A percentile compares a stretch with the other conserved stretches of the same genome.
Conservation (phyloP, 2,797 vertebrate species). For the Enteromius mattozi region DNA sequence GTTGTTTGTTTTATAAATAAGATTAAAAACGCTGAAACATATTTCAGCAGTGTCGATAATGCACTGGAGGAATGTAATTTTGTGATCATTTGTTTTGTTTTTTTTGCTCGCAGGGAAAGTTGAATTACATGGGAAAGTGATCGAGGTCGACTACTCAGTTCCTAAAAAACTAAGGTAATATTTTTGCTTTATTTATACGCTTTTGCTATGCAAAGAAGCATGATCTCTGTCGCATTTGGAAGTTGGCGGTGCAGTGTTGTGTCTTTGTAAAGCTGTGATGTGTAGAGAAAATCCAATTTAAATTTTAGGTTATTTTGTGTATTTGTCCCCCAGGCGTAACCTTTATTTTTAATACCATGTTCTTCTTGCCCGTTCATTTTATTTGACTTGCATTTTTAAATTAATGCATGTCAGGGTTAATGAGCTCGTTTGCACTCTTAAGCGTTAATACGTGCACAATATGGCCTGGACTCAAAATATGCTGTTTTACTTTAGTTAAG, state of each 20-base stretch:
- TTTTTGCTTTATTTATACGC: slow-evolving; percentile 27
- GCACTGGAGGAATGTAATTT: neutral
- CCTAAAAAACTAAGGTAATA: slow-evolving; percentile 95
- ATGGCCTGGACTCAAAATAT: neutral
- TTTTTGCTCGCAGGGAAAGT: slow-evolving; percentile 85
- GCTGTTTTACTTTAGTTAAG: neutral
- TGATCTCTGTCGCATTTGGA: neutral
- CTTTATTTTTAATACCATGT: neutral
- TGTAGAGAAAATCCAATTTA: neutral
- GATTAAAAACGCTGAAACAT: neutral
- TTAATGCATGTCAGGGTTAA: neutral
- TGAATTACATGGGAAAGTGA: slow-evolving; percentile 95
- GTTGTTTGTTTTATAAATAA: slow-evolving; percentile 17
- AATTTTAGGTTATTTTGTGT: neutral
- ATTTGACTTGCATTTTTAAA: too few species aligned
- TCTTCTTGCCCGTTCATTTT: neutral
- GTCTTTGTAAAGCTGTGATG: neutral
- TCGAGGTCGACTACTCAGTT: slow-evolving; percentile 83
- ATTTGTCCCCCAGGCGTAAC: too few species aligned
- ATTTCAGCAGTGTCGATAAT: neutral
- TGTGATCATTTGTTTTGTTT: neutral
- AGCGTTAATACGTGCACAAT: neutral
- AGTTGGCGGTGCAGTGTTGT: neutral
- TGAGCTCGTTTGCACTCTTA: neutral
- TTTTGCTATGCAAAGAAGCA: slow-evolving; percentile 43